Evolutionary conservation across 2,888 invertebrate genomes (phyloP).

Genomic region (Dicyrtomina minuta): DNA sequence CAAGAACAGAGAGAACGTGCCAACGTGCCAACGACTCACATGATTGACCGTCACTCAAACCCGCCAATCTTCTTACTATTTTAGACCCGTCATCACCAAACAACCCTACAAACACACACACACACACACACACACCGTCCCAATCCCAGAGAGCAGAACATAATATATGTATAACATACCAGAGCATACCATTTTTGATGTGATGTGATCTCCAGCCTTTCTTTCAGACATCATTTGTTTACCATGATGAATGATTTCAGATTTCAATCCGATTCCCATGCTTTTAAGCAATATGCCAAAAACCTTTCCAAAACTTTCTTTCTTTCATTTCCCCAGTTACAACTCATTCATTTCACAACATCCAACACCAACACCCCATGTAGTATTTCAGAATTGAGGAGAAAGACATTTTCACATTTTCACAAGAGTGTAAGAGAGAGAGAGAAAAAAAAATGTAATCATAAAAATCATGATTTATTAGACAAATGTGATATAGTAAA

Average conservation of each 20-base stretch:
- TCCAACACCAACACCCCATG: too few species aligned
- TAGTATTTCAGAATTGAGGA: too few species aligned
- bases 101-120: conserved; percentile 8
- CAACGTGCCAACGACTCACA: conserved; percentile 32
- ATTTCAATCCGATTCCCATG: conserved; percentile 13
- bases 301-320: not conserved
- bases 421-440: too few species aligned
- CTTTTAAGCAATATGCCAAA: not conserved
- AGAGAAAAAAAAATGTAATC: too few species aligned
- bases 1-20: conserved; percentile 35
- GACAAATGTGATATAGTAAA: too few species aligned
- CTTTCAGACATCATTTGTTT: conserved; percentile 8
- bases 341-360: conserved; percentile 1
- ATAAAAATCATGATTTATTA: too few species aligned
- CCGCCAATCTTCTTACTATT: conserved; percentile 15
- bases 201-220: conserved; percentile 10
- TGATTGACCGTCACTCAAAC: conserved; percentile 40
- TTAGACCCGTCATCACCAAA: conserved; percentile 10
- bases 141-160: too few species aligned
- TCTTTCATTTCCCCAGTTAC: not conserved
- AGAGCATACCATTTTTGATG: too few species aligned
- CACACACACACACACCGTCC: too few species aligned
- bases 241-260: conserved; percentile 23
- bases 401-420: too few species aligned
- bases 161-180: too few species aligned